Evolutionary conservation across 2,888 invertebrate genomes (phyloP), one percentile per base, ranked within the genome.

Genomic region (Acholoe squamosa): DNA sequence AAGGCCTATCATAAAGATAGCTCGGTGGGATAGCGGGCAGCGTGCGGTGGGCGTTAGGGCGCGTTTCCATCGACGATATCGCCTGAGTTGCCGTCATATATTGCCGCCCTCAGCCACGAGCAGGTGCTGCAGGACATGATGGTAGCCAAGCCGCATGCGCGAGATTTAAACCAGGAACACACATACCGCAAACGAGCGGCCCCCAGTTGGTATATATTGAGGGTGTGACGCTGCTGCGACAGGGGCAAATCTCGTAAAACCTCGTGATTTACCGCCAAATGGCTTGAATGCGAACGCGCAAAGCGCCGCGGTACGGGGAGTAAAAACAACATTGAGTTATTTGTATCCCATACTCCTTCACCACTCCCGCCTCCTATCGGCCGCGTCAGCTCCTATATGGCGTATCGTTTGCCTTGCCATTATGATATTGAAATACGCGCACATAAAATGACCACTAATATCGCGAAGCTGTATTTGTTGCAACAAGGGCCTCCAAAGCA

Each of bases 81-180:
- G 80, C 80, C 80, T 80, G 80, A 33, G 31, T 33, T 34, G 34
- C 22, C 34, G 80, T 43, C 43, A 43, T 80, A 80, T 34, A 33
- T 80, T 34, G 34, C 34, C 34, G 43, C 19, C 71, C 28, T 14
- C 34, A 31, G 43, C 33, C 22, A 43, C 12, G 34, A 43, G 80
- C 80, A 80, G 80, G 80, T 80, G 80, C 80, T 43, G 43, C 12
- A 43, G 33, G 80, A 43, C 22, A 80, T 22, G 22, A 22, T 25
- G 25, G 33, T 14, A 5, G 80, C 34, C 33, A 34, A 22, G 12
- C 10, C 80, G n/a, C 80, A 43, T n/a, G 80, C 80, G 43, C 43
- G 43, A 80, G 80, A 43, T 80, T 80, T 80, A 33, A 34, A 80
- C 31, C 80, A 43, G 80, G 80, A 80, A 80, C 80, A 80, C 80